These are phyloP conservation scores for Papilio dardanus DNA, from an alignment of 1,140 invertebrate genomes.

Conservation along the genomic window DNA sequence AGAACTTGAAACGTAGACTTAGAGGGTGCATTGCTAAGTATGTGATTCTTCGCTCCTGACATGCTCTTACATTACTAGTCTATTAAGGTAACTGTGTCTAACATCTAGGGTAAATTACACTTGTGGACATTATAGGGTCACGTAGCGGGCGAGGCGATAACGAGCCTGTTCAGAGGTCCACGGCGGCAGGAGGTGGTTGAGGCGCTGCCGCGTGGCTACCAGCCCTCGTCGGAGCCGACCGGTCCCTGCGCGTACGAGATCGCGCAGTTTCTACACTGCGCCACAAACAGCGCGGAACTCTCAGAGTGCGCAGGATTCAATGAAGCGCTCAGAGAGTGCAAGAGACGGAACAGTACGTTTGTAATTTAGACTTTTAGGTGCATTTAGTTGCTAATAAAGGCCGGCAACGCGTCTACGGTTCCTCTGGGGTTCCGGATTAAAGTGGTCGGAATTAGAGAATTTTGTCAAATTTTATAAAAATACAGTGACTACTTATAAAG, in stretches of 20 bases:
- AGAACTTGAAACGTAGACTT: no score
- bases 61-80: no score
- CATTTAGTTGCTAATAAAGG: no score
- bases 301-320: slow-evolving; percentile 69
- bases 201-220: slow-evolving; percentile 64
- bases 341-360: slow-evolving; percentile 60
- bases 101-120: not conserved
- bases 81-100: no score
- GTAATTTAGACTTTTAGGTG: no score
- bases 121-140: slow-evolving; percentile 87
- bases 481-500: no score
- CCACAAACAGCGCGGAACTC: slow-evolving; percentile 58
- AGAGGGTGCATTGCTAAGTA: no score
- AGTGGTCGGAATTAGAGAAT: no score
- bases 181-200: slow-evolving; percentile 81
- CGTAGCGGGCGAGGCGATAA: slow-evolving; percentile 91
- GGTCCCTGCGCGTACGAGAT: slow-evolving; percentile 76
- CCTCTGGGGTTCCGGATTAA: no score
- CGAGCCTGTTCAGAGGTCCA: slow-evolving; percentile 89
- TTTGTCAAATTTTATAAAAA: no score
- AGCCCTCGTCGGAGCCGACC: slow-evolving; percentile 57
- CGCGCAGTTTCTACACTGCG: slow-evolving; percentile 69
- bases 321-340: slow-evolving; percentile 71
- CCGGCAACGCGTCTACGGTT: no score
- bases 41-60: no score